A percentile compares a stretch with the other conserved stretches of the same genome.
phyloP scores from a whole-genome alignment of 2,797 vertebrate genomes.

The Enteromius radiatus region DNA sequence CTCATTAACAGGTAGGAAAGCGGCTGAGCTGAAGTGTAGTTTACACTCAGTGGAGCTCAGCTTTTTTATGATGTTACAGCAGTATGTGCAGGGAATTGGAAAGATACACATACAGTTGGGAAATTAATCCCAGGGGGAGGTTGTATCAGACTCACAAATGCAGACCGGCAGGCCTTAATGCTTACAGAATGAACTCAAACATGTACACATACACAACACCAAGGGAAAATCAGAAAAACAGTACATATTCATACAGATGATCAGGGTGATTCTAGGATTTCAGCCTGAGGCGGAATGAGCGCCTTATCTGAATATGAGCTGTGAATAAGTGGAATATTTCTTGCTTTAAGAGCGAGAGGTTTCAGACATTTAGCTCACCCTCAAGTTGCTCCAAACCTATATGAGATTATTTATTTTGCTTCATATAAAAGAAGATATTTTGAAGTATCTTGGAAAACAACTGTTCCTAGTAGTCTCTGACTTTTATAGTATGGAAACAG shows the following conservation, averaged over 20 bases:
- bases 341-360: background rate
- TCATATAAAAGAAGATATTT: background rate
- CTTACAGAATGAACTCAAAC: conserved; percentile 16
- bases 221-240: conserved; percentile 26
- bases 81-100: conserved; percentile 16
- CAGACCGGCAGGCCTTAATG: conserved; percentile 5
- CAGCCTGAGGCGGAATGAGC: conserved; percentile 6
- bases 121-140: conserved; percentile 24
- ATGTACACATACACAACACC: conserved; percentile 22
- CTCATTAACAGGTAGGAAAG: conserved; percentile 42
- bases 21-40: conserved; percentile 12
- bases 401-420: background rate
- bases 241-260: background rate
- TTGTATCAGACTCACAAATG: conserved; percentile 10
- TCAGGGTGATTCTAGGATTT: conserved; percentile 14
- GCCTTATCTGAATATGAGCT: conserved; percentile 8
- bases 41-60: conserved; percentile 12
- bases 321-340: background rate
- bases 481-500: background rate
- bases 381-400: background rate
- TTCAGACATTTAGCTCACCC: background rate
- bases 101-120: conserved; percentile 8
- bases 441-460: background rate
- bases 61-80: conserved; percentile 12
- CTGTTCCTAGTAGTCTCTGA: background rate